Evolutionary conservation across 2,888 invertebrate species (phyloP), one percentile per base, ranked within the genome.

Genomic region (Kuschelorhynchus macadamiae): DNA sequence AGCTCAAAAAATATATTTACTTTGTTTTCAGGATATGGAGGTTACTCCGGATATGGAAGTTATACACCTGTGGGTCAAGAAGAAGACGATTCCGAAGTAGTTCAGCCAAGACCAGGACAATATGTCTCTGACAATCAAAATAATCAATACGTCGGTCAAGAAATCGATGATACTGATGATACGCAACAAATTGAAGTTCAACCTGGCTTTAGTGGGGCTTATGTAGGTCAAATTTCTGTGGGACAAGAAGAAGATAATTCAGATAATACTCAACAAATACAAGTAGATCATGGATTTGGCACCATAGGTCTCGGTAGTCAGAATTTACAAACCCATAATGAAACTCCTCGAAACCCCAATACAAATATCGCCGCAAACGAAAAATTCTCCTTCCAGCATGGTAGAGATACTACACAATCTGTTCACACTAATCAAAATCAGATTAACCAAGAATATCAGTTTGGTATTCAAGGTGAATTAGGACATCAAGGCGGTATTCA

Each of bases 191-290:
- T 66, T 14, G 62, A 68, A 52, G 62, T 63, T 49, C 49, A 60
- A 12, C 14, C 12, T 3, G 59, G 59, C 4, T 47, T 60, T 47
- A 36, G 12, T 14, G 4, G 4, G 7, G 7, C 25, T 5, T 39
- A 21, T 14, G 36, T 30, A 16, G 33, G 36, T 25, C 25, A 25
- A 25, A 7, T 25, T 7, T 3, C 8, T 30, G 42, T 62, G 11
- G 64, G 63, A 16, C 72, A 67, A 62, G 50, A 63, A 52, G 49
- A 59, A 17, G 71, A 72, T 57, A 67, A 73, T 47, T 47, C 50
- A 25, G 61, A 60, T 55, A 72, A 63, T 16, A 72, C 71, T 32
- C 52, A 74, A 25, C 68, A 75, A 33, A 46, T 68, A 16, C 57
- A 68, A 50, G 66, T 65, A 7, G 60, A 72, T 9, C 11, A 39